phyloP scores from a whole-genome alignment of 2,888 invertebrate genomes.

The Machimus rusticus region DNA sequence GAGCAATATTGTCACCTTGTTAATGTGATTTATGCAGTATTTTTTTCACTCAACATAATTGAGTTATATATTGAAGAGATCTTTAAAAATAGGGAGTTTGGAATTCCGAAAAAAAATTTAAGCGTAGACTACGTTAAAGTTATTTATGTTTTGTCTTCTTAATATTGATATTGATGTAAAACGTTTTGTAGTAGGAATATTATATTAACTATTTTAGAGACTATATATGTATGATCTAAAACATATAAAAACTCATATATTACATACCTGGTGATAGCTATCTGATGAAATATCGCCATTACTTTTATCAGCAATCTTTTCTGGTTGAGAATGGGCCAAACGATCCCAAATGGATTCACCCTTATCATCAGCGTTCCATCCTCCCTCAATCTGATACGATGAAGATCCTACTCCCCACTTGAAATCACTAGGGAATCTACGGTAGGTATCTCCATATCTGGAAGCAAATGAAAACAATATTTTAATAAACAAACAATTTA shows the following conservation, averaged over 20 bases:
- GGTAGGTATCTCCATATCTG: neutral
- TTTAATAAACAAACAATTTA: neutral
- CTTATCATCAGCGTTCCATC: slow-evolving; percentile 64
- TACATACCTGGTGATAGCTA: slow-evolving; percentile 63
- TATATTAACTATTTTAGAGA: too few species aligned
- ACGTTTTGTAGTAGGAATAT: too few species aligned
- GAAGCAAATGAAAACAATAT: neutral
- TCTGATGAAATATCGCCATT: slow-evolving; percentile 70
- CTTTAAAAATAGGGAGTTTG: neutral
- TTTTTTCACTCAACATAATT: neutral
- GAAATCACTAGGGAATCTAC: slow-evolving; percentile 60
- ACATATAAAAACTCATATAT: slow-evolving; percentile 34
- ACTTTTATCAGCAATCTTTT: slow-evolving; percentile 68
- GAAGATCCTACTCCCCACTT: slow-evolving; percentile 62
- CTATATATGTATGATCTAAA: neutral
- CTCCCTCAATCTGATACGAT: slow-evolving; percentile 62
- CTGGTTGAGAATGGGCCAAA: slow-evolving; percentile 67
- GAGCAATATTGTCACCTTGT: neutral
- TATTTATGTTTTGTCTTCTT: too few species aligned
- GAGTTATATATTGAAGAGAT: neutral
- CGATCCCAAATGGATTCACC: slow-evolving; percentile 71
- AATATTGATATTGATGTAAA: too few species aligned
- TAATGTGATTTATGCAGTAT: neutral
- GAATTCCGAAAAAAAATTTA: neutral
- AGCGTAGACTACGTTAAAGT: too few species aligned